Percentiles rank a stretch among this genome's conserved stretches.
phyloP scores from a whole-genome alignment of 2,113 vertebrate genomes.

The Solea senegalensis region DNA sequence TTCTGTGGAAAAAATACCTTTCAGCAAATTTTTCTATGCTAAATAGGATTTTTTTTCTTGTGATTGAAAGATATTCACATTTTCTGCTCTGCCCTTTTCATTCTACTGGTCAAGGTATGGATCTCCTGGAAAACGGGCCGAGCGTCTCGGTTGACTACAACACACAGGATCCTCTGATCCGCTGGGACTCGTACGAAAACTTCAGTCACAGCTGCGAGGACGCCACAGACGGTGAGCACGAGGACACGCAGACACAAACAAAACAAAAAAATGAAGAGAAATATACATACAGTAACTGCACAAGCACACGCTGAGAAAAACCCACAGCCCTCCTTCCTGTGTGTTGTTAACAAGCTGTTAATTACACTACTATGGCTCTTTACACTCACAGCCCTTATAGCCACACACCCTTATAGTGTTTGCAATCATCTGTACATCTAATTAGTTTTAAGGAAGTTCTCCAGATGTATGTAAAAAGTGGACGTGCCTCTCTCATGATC shows the following conservation, averaged over 20 bases:
- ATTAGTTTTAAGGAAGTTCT: not conserved
- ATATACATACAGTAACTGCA: not conserved
- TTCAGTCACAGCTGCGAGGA: conserved; percentile 89
- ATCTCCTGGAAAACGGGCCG: conserved; percentile 94
- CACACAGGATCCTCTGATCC: conserved; percentile 93
- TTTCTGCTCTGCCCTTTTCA: conserved; percentile 41
- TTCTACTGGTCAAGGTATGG: conserved; percentile 86
- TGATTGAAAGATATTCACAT: conserved; percentile 58
- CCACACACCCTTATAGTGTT: not conserved
- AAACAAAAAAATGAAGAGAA: no score
- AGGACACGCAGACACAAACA: not conserved
- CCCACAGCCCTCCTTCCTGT: not conserved
- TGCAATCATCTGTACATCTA: not conserved
- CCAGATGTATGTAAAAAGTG: not conserved
- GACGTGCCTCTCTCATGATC: no score
- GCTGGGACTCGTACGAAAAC: conserved; percentile 98
- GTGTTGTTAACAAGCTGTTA: conserved; percentile 40
- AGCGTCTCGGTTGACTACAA: conserved; percentile 97
- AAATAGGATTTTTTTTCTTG: not conserved
- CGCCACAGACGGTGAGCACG: conserved; percentile 80
- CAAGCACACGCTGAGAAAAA: not conserved
- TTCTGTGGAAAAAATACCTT: not conserved
- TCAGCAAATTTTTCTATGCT: no score
- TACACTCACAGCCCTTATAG: conserved; percentile 15
- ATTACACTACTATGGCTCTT: conserved; percentile 34